Conservation (phyloP, 2,113 vertebrate genomes). For the Pao palembangensis region DNA sequence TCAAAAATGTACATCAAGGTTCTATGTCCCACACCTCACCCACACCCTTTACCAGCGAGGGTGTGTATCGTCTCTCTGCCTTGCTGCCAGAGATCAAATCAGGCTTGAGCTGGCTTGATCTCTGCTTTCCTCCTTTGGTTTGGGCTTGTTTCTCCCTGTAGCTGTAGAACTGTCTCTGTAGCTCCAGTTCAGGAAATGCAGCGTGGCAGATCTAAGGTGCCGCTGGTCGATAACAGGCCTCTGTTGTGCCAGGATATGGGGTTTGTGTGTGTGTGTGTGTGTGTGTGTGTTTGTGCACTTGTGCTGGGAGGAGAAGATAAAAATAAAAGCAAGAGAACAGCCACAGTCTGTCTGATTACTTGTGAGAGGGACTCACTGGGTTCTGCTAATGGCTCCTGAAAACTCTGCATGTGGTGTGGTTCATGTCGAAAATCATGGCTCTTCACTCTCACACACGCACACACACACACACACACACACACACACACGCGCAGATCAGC, state of each 20-base stretch:
- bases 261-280: background rate
- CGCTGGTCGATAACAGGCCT: constrained; percentile 14
- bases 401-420: constrained; percentile 22
- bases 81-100: constrained; percentile 33
- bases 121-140: constrained; percentile 24
- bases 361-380: constrained; percentile 7
- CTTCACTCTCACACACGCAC: constrained; percentile 1
- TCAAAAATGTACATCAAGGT: background rate
- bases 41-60: background rate
- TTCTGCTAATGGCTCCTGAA: constrained; percentile 26
- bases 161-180: too few species aligned
- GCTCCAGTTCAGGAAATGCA: constrained; percentile 17
- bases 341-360: constrained; percentile 4
- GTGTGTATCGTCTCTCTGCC: constrained; percentile 11
- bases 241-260: constrained; percentile 30
- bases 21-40: background rate
- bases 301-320: background rate
- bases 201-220: constrained; percentile 9
- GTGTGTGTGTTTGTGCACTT: background rate
- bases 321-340: constrained; percentile 1
- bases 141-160: constrained; percentile 23
- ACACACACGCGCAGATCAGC: constrained; percentile 11
- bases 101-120: constrained; percentile 37
- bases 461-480: constrained; percentile 9
- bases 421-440: constrained; percentile 2